Evolutionary conservation across 2,888 invertebrate genomes (phyloP), one percentile per base, ranked within the genome.

Genomic region (Drosophila percnosoma): DNA sequence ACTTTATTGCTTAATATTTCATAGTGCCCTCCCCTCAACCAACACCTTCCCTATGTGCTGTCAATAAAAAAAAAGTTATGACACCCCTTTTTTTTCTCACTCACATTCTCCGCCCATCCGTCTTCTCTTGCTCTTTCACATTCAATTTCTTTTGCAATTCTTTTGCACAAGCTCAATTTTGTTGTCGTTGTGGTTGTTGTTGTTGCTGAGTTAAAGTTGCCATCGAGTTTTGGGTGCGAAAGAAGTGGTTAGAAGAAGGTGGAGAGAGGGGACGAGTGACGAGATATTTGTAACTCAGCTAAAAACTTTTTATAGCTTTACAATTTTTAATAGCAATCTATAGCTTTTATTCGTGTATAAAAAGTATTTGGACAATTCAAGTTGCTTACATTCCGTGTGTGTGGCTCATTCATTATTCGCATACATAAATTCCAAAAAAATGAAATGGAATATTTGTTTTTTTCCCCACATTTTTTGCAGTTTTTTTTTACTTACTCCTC

Each of bases 1-100:
- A 63, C 62, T 82, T 82, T 81, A 79, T 81, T 82, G 79, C 82
- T 81, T 72, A 82, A 81, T 81, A 81, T 82, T 81, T 81, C 76
- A 81, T 74, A 80, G 78, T 77, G 65, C 59, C 61, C 29, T 36
- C 31, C 27, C 24, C n/a, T 2, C 13, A 45, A 24, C 24, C 24
- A 45, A 54, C 55, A 8, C 13, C 29, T 8, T 29, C 13, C 4
- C 27, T 45, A 13, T 48, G 53, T 49, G 48, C 52, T 42, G 68
- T 59, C 75, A 73, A 78, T 68, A 73, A 55, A 29, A 72, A 73
- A 72, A 64, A 74, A 63, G 62, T 78, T 73, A 66, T 64, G 63
- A 65, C 67, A 67, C 58, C 54, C 48, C 38, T 34, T 45, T 54
- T 45, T 54, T 58, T 45, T 27, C 58, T n/a, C 49, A n/a, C 48